Base-by-base conservation (phyloP, 2,888 invertebrate species). In the Ochlodes sylvanus region DNA sequence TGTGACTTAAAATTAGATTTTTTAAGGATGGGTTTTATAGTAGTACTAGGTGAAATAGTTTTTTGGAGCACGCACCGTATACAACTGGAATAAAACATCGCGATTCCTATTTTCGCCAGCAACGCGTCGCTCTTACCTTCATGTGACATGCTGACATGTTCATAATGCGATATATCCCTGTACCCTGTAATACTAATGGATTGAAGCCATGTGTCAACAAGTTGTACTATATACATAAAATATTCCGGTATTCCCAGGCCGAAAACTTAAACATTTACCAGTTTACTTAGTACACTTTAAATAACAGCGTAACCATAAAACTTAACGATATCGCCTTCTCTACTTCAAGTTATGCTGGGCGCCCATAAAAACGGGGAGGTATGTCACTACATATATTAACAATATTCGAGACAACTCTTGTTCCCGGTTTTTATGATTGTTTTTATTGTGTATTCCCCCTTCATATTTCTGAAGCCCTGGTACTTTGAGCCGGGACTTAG, bases 361-460 rank as follows among this genome's bases (percentile, higher is more conserved):
- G 12, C 10, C 27, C 66, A 66, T 66, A 66, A 66, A 65, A 66
- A 14, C 41, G 15, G 50, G 57, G 27, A 65, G 66, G 66, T 66
- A 66, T 71, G 75, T 73, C 76, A 73, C 74, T 67, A 72, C 71
- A 70, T 75, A 72, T 71, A 75, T 73, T 70, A 69, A 67, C 69
- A 73, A 72, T 71, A 72, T 73, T 73, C 73, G 68, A 61, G 58
- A 70, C 73, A 63, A 71, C 63, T 58, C 64, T 55, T 64, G 67
- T 68, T 68, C 64, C 58, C 65, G 69, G 72, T 75, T 71, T 73
- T 72, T 72, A 74, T 75, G 74, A 72, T 75, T 75, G 72, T 77
- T 75, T 77, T 74, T 74, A 72, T 74, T 71, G 68, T 67, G 72
- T 70, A 75, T 69, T 72, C 73, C 71, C 73, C 71, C 69, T 74